Percentiles rank a stretch among this genome's conserved stretches.
phyloP scores from a whole-genome alignment of 2,888 invertebrate species.

The Seira sanloemensis region DNA sequence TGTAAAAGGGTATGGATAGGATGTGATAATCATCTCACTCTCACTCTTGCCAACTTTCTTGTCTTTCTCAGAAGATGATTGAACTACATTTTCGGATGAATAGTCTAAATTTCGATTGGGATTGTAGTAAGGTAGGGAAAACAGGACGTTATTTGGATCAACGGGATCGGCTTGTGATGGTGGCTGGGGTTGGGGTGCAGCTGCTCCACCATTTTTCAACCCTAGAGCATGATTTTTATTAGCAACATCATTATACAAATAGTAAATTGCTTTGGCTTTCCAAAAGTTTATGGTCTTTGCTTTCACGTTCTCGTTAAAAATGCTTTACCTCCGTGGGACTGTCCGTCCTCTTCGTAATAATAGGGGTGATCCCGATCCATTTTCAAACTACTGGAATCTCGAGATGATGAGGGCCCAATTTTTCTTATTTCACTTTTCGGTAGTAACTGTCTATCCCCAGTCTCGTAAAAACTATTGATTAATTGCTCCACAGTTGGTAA shows the following conservation, averaged over 20 bases:
- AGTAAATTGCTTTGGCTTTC: background rate
- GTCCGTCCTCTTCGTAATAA: background rate
- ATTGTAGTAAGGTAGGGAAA: slow-evolving; percentile 50
- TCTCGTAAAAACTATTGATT: slow-evolving; percentile 41
- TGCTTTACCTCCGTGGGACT: background rate
- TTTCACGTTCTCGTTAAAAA: background rate
- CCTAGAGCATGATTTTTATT: slow-evolving; percentile 9
- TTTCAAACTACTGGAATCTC: background rate
- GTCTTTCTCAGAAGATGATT: background rate
- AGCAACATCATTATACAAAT: background rate
- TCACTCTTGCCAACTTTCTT: background rate
- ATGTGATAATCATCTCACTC: slow-evolving; percentile 17
- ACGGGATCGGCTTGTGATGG: background rate
- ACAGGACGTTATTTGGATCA: background rate
- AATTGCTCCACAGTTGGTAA: slow-evolving; percentile 41
- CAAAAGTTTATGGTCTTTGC: background rate
- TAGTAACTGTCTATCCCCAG: slow-evolving; percentile 32
- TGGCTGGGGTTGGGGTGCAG: background rate
- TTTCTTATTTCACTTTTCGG: slow-evolving; percentile 28
- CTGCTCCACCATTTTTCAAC: background rate
- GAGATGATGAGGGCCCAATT: background rate
- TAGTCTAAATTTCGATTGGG: slow-evolving; percentile 34
- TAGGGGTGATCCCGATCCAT: background rate
- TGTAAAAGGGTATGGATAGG: slow-evolving; percentile 26
- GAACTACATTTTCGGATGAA: background rate